Evolutionary conservation across 2,113 vertebrate genomes (phyloP).

Genomic region (Petaurus breviceps): DNA sequence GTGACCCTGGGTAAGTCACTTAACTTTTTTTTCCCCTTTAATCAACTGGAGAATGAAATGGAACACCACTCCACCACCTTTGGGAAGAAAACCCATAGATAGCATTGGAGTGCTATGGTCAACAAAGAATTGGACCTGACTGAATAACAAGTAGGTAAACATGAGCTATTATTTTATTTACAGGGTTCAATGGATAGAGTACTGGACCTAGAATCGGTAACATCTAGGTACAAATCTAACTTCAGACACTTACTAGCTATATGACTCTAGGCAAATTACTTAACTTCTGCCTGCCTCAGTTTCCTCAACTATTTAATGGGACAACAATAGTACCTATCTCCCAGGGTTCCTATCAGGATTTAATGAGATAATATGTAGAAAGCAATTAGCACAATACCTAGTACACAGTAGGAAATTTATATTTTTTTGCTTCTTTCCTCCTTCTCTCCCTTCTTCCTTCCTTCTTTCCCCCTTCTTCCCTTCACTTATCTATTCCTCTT

Average conservation of each 20-base stretch:
- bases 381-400: neutral
- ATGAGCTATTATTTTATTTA: neutral
- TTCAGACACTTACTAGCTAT: neutral
- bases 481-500: no score
- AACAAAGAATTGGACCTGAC: no score
- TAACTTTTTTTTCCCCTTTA: no score
- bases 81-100: no score
- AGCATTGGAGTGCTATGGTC: no score
- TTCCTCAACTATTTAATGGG: neutral
- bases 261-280: neutral
- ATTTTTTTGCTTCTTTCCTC: neutral
- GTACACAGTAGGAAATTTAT: neutral
- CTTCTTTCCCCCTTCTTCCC: no score
- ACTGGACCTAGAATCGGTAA: neutral
- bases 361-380: neutral
- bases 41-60: no score
- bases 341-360: neutral
- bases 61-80: no score
- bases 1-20: no score
- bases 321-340: neutral
- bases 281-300: no score
- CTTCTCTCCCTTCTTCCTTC: no score
- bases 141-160: no score
- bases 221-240: neutral
- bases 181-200: neutral